Base-by-base conservation (phyloP, 1,140 invertebrate genomes). In the Ephestia elutella region DNA sequence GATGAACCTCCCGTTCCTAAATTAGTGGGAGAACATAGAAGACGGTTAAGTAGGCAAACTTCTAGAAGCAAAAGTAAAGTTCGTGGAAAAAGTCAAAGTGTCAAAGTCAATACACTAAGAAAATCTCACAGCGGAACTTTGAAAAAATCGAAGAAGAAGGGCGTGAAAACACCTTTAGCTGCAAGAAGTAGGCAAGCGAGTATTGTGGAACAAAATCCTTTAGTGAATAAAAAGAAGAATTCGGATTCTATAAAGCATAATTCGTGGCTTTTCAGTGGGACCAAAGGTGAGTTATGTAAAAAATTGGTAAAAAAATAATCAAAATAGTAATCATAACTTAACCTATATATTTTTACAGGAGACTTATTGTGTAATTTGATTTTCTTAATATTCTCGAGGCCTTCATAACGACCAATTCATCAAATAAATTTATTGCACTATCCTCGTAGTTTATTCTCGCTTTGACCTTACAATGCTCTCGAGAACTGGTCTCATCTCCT, bases 11-110 rank as follows among this genome's bases (percentile, higher is more conserved):
- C 86, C 11, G 70, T 73, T 9, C 74, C 76, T 5, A 84, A 80
- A 63, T 35, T 78, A n/a, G 66, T 77, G 5, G 75, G 71, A n/a
- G 82, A 88, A 57, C 83, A 86, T 35, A 78, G 83, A 57, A 75
- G 86, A 53, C 78, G 83, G 57, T 68, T 88, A 5, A 88, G 86
- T 60, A 68, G 86, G 56, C 83, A 86, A 49, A 84, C 86, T 20
- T 88, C 86, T 30, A 83, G 86, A 66, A 83, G 82, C 68, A 88
- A 86, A 59, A 88, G 86, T 49, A 88, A 88, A 68, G 82, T 78
- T 5, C 61, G 86, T 58, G 83, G 86, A 0, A 88, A 88, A 54
- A 85, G 81, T 70, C 85, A 86, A 51, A 73, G 73, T 13, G 70
- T 88, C 0, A 88, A 83, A 75, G 78, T 86, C 5, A 86, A 83